phyloP scores from a whole-genome alignment of 2,113 vertebrate genomes.

The Danio rerio region GRCz12tu NC_133194.1:31057001-31057500 shows the following conservation, averaged over 20 bases:
- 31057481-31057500: constrained; percentile 19
- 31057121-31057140: constrained; percentile 67
- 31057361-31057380: constrained; percentile 15
- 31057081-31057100: constrained; percentile 81
- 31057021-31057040: constrained; percentile 71
- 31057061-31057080: constrained; percentile 81
- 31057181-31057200: constrained; percentile 33
- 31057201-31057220: constrained; percentile 37
- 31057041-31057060: constrained; percentile 71
- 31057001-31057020: constrained; percentile 80
- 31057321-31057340: constrained; percentile 14
- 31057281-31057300: constrained; percentile 24
- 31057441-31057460: constrained; percentile 44
- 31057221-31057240: constrained; percentile 36
- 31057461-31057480: constrained; percentile 42
- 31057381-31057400: neutral
- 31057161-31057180: constrained; percentile 54
- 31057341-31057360: constrained; percentile 19
- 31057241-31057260: constrained; percentile 37
- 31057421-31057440: neutral
- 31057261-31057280: constrained; percentile 35
- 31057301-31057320: constrained; percentile 1
- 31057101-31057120: constrained; percentile 72
- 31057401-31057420: constrained; percentile 26
- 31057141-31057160: constrained; percentile 65